Percentiles rank a stretch among this genome's conserved stretches.
Conservation (phyloP, 2,113 vertebrate genomes). For the Protobothrops mucrosquamatus region DNA sequence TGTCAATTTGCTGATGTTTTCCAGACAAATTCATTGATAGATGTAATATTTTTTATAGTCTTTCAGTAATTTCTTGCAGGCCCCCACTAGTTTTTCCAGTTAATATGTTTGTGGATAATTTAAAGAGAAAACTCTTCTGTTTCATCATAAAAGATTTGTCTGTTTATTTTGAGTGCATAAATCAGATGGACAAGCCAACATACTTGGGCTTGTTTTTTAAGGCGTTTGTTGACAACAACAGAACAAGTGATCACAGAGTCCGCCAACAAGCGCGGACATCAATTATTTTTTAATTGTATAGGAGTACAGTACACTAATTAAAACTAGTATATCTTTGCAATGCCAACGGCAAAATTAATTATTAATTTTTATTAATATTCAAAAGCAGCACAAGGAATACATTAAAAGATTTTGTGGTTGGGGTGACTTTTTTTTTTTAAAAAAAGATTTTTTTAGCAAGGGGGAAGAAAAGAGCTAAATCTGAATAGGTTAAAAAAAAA, state of each 20-base stretch:
- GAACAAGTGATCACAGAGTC: conserved; percentile 89
- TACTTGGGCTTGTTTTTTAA: conserved; percentile 79
- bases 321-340: conserved; percentile 99
- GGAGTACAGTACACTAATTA: conserved; percentile 99
- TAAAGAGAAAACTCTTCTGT: conserved; percentile 77
- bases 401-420: conserved; percentile 96
- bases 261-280: conserved; percentile 94
- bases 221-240: conserved; percentile 91
- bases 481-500: conserved; percentile 56
- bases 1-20: conserved; percentile 59
- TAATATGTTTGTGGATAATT: conserved; percentile 79
- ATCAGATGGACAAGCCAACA: conserved; percentile 77
- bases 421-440: conserved; percentile 86
- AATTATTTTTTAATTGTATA: conserved; percentile 99
- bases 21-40: conserved; percentile 69
- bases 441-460: conserved; percentile 71
- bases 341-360: conserved; percentile 99
- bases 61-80: conserved; percentile 71
- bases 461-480: conserved; percentile 66
- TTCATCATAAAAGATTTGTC: conserved; percentile 81
- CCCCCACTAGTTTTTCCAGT: conserved; percentile 70
- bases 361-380: conserved; percentile 99
- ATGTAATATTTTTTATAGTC: conserved; percentile 67
- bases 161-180: conserved; percentile 73
- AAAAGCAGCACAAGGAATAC: conserved; percentile 99